Evolutionary conservation across 1,140 invertebrate species (phyloP).

Genomic region (Aporrectodea caliginosa): DNA sequence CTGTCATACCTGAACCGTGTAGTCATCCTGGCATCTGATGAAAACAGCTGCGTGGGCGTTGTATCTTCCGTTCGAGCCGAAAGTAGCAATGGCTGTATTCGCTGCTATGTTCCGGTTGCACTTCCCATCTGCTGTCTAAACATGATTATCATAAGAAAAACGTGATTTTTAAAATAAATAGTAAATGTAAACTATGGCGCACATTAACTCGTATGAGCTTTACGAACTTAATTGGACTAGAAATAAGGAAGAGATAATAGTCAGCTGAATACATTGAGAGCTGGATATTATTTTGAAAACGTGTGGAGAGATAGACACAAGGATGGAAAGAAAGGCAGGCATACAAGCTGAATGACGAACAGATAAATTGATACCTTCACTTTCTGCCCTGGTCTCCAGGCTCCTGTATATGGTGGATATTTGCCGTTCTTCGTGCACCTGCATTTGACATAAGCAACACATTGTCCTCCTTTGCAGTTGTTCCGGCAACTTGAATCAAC

Average conservation of each 20-base stretch:
- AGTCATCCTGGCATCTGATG: neutral
- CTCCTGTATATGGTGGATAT: neutral
- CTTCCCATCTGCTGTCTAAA: neutral
- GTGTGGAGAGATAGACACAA: too few species aligned
- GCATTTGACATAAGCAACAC: neutral
- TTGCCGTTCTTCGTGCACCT: neutral
- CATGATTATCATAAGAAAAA: too few species aligned
- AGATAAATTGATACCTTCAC: neutral
- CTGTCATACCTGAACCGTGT: neutral
- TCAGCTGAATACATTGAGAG: too few species aligned
- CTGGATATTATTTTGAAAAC: too few species aligned
- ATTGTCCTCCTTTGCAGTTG: neutral
- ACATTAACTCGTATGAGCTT: too few species aligned
- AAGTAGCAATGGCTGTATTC: constrained; percentile 13
- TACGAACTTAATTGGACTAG: too few species aligned
- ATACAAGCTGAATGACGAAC: too few species aligned
- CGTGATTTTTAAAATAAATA: too few species aligned
- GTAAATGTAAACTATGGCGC: too few species aligned
- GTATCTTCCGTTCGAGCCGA: neutral
- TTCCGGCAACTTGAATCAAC: neutral
- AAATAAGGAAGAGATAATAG: too few species aligned
- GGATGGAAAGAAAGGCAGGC: neutral
- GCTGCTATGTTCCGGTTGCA: constrained; percentile 3
- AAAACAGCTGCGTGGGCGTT: neutral
- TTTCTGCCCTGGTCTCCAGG: neutral